Conservation (phyloP, 2,888 invertebrate genomes). For the Nephrotoma appendiculata region DNA sequence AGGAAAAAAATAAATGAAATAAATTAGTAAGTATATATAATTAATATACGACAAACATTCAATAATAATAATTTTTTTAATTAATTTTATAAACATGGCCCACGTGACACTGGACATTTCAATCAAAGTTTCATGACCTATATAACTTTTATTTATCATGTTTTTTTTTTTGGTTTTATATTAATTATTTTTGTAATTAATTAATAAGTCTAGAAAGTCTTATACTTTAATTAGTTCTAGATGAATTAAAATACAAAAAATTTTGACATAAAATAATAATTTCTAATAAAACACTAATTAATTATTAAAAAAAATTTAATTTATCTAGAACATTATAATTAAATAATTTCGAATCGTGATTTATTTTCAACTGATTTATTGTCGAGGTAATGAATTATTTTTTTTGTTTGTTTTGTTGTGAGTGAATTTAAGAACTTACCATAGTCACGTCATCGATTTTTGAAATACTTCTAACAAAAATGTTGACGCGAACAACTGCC, state of each 20-base stretch:
- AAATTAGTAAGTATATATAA: not conserved
- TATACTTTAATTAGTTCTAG: not conserved
- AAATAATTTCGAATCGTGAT: not conserved
- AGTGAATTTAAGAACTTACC: slow-evolving; percentile 54
- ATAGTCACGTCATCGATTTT: slow-evolving; percentile 98
- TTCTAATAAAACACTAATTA: not conserved
- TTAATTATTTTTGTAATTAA: not conserved
- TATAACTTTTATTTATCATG: not conserved
- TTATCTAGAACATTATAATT: not conserved
- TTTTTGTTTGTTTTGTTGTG: slow-evolving; percentile 13
- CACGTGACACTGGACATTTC: slow-evolving; percentile 14
- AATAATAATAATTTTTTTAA: slow-evolving; percentile 11
- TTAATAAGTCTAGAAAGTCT: not conserved
- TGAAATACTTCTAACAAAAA: slow-evolving; percentile 97
- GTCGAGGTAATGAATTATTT: slow-evolving; percentile 6
- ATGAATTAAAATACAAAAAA: not conserved
- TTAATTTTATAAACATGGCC: slow-evolving; percentile 13
- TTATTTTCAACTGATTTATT: slow-evolving; percentile 4
- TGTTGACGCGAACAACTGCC: slow-evolving; percentile 92
- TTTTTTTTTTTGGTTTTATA: not conserved
- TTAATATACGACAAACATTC: slow-evolving; percentile 12
- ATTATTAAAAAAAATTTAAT: not conserved
- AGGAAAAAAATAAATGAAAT: slow-evolving; percentile 4
- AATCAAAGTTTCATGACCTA: slow-evolving; percentile 13
- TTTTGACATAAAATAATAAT: slow-evolving; percentile 1